Base-by-base conservation (phyloP, 2,113 vertebrate genomes). In the Acanthochromis polyacanthus region DNA sequence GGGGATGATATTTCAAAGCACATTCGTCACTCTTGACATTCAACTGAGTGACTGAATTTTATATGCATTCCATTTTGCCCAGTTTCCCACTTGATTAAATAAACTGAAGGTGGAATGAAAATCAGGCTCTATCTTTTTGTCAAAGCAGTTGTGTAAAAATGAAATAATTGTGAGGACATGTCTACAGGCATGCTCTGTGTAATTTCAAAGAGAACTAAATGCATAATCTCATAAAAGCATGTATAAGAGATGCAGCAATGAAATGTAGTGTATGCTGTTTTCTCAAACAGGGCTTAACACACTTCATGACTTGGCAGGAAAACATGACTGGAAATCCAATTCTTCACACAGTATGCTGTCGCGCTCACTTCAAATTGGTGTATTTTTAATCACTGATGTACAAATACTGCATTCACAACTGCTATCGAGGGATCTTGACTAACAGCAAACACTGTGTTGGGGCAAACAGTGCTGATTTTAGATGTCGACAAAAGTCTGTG, bases 1-100 rank as follows among this genome's bases (percentile, higher is more conserved):
- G 52, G 67, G 78, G 59, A 86, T 78, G 69, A 85, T 68, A 76
- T 90, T 91, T 89, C 52, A 86, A 89, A 89, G 89, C 72, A 65
- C 81, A 89, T 92, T 89, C 78, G 81, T 91, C 88, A 89, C 87
- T 84, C 79, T 82, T 91, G 91, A 91, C 88, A 90, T 92, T 92
- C 71, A 88, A 52, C 68, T 59, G 30, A n/a, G 4, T 73, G 68
- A 51, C 65, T 68, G 55, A 63, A 48, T 85, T 84, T 82, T 83
- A 62, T 46, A 51, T 53, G 71, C 45, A 38, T 67, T 65, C 25
- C 52, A 75, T 71, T 81, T 78, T 12, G 46, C 20, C 43, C 50
- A 75, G 28, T 75, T 80, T 79, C 50, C 46, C 62, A 48, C 66
- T 63, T 75, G 69, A 69, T 71, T 72, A 78, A 85, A 76, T 75